A percentile compares a stretch with the other conserved stretches of the same genome.
phyloP scores from a whole-genome alignment of 2,888 invertebrate species.

The Machimus atricapillus region DNA sequence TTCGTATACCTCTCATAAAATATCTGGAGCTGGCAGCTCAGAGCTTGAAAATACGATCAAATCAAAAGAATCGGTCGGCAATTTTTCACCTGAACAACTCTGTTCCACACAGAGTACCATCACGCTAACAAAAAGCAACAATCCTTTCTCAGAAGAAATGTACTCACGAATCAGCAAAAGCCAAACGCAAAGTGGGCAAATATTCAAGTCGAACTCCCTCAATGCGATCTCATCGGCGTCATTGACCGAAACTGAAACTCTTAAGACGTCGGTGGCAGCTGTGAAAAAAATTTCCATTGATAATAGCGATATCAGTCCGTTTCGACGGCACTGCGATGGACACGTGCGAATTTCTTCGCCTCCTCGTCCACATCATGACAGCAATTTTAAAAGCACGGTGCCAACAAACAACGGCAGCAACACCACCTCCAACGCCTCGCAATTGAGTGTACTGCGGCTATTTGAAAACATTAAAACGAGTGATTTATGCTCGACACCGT shows the following conservation, averaged over 20 bases:
- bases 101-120: neutral
- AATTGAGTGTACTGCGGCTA: neutral
- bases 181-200: slow-evolving; percentile 46
- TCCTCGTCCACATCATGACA: slow-evolving; percentile 9
- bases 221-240: slow-evolving; percentile 56
- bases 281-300: slow-evolving; percentile 57
- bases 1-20: slow-evolving; percentile 52
- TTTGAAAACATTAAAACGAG: slow-evolving; percentile 16
- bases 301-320: slow-evolving; percentile 48
- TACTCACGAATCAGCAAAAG: slow-evolving; percentile 58
- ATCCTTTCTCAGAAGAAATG: slow-evolving; percentile 53
- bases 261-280: slow-evolving; percentile 55
- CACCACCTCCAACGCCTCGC: neutral
- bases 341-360: slow-evolving; percentile 36
- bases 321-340: slow-evolving; percentile 14
- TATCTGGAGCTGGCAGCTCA: neutral
- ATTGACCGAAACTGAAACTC: slow-evolving; percentile 40
- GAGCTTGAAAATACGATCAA: neutral
- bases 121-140: neutral
- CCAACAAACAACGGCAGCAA: neutral
- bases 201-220: slow-evolving; percentile 60
- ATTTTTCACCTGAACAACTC: neutral
- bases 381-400: neutral
- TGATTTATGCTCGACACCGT: slow-evolving; percentile 42
- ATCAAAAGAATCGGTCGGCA: neutral